Percentiles rank a stretch among this genome's conserved stretches.
These are phyloP conservation scores for Nephotettix cincticeps DNA, from an alignment of 1,140 invertebrate species.

Conservation along the genomic window DNA sequence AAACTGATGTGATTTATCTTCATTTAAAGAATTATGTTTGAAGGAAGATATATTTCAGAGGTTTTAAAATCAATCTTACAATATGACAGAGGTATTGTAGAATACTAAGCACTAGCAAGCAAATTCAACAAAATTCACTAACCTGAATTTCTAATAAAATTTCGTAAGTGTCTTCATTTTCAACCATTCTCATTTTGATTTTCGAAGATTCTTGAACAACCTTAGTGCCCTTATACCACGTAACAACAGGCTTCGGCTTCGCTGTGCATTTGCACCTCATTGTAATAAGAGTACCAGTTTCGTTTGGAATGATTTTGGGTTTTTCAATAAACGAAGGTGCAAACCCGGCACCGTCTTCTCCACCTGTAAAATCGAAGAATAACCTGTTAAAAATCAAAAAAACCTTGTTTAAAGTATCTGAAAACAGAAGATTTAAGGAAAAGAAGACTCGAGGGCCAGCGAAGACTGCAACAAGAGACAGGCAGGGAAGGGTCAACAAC, in stretches of 20 bases:
- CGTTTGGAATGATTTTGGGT: slow-evolving; percentile 96
- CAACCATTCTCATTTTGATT: slow-evolving; percentile 74
- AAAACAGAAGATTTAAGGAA: slow-evolving; percentile 10
- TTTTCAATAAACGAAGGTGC: slow-evolving; percentile 95
- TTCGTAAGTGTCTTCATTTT: slow-evolving; percentile 86
- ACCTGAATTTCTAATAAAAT: slow-evolving; percentile 87
- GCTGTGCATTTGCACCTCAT: slow-evolving; percentile 96
- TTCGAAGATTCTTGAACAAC: slow-evolving; percentile 82
- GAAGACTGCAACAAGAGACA: slow-evolving; percentile 5
- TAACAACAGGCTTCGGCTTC: slow-evolving; percentile 85
- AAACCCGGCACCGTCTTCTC: slow-evolving; percentile 84
- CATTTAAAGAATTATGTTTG: too few species aligned
- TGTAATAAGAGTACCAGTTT: slow-evolving; percentile 90
- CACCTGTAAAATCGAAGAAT: slow-evolving; percentile 63
- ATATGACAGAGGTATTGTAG: background rate
- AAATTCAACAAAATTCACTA: too few species aligned
- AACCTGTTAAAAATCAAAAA: background rate
- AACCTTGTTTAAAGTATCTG: background rate
- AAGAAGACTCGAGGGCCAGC: background rate
- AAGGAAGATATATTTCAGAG: too few species aligned
- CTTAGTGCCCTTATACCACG: slow-evolving; percentile 86
- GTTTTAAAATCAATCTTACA: too few species aligned
- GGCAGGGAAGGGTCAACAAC: slow-evolving; percentile 7
- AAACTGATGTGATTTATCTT: too few species aligned
- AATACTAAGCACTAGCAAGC: too few species aligned